phyloP scores from a whole-genome alignment of 2,888 invertebrate genomes.

The Hydraecia micacea region DNA sequence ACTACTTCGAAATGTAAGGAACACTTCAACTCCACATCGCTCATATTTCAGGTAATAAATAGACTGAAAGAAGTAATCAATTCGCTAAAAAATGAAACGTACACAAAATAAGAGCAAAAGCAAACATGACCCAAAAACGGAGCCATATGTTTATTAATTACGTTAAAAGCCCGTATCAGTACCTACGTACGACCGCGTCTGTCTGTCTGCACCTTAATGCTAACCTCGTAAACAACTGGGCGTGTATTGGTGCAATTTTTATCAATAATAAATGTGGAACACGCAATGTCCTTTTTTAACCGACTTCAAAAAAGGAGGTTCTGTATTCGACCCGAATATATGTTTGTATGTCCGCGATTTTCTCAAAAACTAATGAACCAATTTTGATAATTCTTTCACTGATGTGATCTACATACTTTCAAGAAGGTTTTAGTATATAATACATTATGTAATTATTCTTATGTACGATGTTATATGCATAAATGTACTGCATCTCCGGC shows the following conservation, averaged over 20 bases:
- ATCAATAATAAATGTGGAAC: not conserved
- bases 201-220: conserved; percentile 9
- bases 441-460: too few species aligned
- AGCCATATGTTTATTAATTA: conserved; percentile 58
- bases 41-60: not conserved
- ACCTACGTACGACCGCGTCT: conserved; percentile 4
- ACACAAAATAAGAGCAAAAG: conserved; percentile 44
- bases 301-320: too few species aligned
- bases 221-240: conserved; percentile 21
- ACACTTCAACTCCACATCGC: not conserved
- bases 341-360: too few species aligned
- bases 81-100: conserved; percentile 32
- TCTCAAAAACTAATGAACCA: too few species aligned
- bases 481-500: too few species aligned
- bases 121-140: conserved; percentile 50
- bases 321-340: too few species aligned
- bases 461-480: too few species aligned
- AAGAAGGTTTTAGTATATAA: too few species aligned
- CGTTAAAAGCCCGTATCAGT: conserved; percentile 49
- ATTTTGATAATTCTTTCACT: too few species aligned
- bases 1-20: too few species aligned
- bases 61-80: conserved; percentile 35
- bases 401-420: too few species aligned
- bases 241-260: not conserved
- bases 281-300: too few species aligned